A percentile compares a stretch with the other conserved stretches of the same genome.
Conservation (phyloP, 2,113 vertebrate genomes). For the Prolemur simus region DNA sequence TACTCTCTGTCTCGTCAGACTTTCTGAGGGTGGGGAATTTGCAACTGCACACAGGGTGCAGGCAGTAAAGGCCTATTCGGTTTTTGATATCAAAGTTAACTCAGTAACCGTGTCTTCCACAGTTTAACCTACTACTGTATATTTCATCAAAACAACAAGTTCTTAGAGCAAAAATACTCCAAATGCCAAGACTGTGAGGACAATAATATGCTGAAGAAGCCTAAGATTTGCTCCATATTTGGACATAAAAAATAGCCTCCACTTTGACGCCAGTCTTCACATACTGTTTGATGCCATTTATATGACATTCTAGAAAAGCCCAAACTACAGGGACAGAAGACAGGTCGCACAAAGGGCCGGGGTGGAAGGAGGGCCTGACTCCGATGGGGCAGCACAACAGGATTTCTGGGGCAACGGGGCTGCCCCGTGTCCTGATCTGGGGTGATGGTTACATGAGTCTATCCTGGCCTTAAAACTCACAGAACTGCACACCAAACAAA, state of each 20-base stretch:
- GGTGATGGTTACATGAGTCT: too few species aligned
- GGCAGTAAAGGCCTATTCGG: background rate
- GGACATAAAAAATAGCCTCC: background rate
- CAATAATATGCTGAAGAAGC: background rate
- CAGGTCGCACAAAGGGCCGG: too few species aligned
- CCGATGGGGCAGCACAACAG: background rate
- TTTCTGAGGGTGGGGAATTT: background rate
- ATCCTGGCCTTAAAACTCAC: background rate
- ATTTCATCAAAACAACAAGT: background rate
- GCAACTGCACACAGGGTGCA: accelerated
- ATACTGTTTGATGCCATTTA: background rate
- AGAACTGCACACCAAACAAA: background rate
- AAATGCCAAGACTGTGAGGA: accelerated
- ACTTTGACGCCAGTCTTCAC: background rate
- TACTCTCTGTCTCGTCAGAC: too few species aligned
- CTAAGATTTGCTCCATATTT: background rate
- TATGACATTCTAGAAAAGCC: background rate
- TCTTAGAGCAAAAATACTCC: background rate
- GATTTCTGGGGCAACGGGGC: accelerated
- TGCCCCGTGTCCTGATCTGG: too few species aligned
- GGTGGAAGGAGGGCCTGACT: too few species aligned
- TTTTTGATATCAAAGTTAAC: background rate
- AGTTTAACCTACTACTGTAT: accelerated
- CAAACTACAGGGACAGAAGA: background rate
- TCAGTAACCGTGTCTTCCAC: too few species aligned